Evolutionary conservation across 2,888 invertebrate genomes (phyloP).

Genomic region (Himalopsyche tibetana): DNA sequence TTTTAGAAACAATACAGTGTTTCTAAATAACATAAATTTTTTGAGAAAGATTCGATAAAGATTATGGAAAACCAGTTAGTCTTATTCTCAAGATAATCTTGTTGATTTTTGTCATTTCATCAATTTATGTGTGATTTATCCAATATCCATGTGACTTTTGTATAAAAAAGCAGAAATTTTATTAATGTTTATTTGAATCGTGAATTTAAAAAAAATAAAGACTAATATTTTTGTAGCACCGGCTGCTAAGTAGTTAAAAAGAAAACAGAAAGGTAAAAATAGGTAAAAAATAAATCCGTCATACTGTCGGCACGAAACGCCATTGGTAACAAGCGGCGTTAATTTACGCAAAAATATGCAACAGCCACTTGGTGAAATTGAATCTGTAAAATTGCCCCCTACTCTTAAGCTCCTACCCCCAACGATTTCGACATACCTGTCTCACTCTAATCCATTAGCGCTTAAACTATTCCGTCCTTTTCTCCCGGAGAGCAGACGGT

Average conservation of each 20-base stretch:
- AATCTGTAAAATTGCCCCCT: conserved; percentile 65
- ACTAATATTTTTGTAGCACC: neutral
- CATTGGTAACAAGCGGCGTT: conserved; percentile 60
- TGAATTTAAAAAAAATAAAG: no score
- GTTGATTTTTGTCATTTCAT: no score
- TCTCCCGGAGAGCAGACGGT: conserved; percentile 60
- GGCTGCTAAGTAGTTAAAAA: conserved; percentile 26
- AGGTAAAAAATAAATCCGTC: conserved; percentile 62
- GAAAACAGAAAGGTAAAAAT: conserved; percentile 46
- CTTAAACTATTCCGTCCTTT: conserved; percentile 39
- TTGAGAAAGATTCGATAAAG: no score
- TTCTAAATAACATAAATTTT: no score
- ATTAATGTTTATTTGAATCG: no score
- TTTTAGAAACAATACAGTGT: no score
- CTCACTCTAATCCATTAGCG: conserved; percentile 41
- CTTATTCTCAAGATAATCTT: no score
- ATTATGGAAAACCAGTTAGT: no score
- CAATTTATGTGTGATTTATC: no score
- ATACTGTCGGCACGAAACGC: conserved; percentile 54
- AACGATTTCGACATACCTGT: neutral
- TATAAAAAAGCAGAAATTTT: no score
- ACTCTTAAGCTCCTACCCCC: conserved; percentile 45
- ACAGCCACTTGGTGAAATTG: conserved; percentile 66
- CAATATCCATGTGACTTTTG: no score
- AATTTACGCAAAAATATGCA: conserved; percentile 66